Evolutionary conservation across 2,113 vertebrate genomes (phyloP).

Genomic region (Pimephales promelas): DNA sequence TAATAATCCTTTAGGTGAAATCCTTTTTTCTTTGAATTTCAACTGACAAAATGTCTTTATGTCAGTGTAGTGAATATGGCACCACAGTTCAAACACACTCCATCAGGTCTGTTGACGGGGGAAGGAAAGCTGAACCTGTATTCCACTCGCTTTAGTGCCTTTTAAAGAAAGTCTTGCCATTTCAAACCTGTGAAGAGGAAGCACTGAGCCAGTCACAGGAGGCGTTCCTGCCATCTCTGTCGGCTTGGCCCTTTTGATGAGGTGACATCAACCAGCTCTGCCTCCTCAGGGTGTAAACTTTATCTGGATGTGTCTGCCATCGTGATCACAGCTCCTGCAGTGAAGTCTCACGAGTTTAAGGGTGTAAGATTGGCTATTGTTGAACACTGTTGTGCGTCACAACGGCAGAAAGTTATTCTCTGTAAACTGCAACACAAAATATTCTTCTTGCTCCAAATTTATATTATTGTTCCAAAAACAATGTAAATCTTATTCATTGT

Average conservation of each 20-base stretch:
- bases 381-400: conserved; percentile 4
- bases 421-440: not conserved
- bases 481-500: too few species aligned
- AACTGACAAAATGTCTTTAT: too few species aligned
- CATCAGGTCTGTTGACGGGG: not conserved
- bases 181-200: not conserved
- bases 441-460: not conserved
- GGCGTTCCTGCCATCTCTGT: not conserved
- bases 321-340: conserved; percentile 27
- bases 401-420: not conserved
- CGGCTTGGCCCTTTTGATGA: conserved; percentile 24
- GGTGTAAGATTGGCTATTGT: conserved; percentile 39
- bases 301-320: conserved; percentile 27
- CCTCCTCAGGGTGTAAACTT: conserved; percentile 30
- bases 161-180: not conserved
- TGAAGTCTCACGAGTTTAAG: conserved; percentile 30
- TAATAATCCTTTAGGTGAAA: too few species aligned
- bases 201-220: conserved; percentile 7
- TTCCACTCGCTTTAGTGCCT: not conserved
- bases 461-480: too few species aligned
- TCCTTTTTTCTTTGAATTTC: too few species aligned
- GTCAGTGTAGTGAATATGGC: too few species aligned
- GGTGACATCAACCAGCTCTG: conserved; percentile 5
- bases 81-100: too few species aligned
- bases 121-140: not conserved